phyloP scores from a whole-genome alignment of 2,797 vertebrate species.

The Nyctalus aviator region DNA sequence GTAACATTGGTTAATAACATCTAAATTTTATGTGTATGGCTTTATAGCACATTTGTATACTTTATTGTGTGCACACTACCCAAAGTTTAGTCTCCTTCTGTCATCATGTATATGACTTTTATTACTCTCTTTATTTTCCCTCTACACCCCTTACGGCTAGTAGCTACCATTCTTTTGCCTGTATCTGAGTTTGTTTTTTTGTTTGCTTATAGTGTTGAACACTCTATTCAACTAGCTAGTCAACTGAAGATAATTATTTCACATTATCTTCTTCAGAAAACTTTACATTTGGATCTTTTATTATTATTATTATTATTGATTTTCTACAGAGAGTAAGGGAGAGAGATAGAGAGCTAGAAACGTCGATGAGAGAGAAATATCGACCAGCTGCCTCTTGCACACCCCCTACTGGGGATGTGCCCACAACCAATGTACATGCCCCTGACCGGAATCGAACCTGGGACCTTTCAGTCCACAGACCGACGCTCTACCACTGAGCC shows the following conservation, averaged over 20 bases:
- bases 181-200: not conserved
- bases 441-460: no score
- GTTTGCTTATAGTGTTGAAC: not conserved
- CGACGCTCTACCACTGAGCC: no score
- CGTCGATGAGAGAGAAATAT: no score
- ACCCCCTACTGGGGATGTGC: no score
- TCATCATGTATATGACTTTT: not conserved
- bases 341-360: no score
- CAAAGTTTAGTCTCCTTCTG: not conserved
- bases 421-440: no score
- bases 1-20: not conserved
- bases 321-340: no score
- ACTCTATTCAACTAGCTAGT: not conserved
- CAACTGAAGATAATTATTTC: not conserved
- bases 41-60: not conserved
- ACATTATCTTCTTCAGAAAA: constrained; percentile 46
- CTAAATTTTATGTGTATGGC: not conserved
- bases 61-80: not conserved
- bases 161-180: not conserved
- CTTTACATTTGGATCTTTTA: not conserved
- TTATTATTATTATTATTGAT: no score
- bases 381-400: no score
- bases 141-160: no score
- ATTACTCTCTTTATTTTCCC: not conserved
- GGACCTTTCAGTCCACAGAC: no score